Evolutionary conservation across 2,797 vertebrate species (phyloP), one percentile per base, ranked within the genome.

Genomic region (Syngnathus rostellatus): DNA sequence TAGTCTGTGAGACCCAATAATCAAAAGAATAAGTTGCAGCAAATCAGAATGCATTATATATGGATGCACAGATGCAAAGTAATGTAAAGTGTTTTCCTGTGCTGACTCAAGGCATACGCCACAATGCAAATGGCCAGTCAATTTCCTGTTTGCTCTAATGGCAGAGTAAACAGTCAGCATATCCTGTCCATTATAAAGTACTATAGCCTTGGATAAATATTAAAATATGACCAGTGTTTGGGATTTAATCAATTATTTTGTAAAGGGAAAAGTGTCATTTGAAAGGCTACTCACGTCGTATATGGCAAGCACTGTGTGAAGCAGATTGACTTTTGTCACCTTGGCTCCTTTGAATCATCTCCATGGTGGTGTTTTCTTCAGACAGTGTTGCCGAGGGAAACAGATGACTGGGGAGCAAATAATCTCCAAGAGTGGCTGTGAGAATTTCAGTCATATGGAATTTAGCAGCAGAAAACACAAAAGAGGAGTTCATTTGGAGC

Each of bases 141-240:
- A 58, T 57, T 38, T 57, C 31, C 55, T 14, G 14, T 6, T 37
- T 57, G 6, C 25, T 57, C 25, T 58, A 38, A 58, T 38, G 14
- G 55, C 23, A 5, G 21, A 55, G 21, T 19, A 48, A 48, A 19
- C 23, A 55, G 53, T 31, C 53, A 25, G 53, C 55, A 38, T 58
- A 58, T 58, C 31, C 31, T 58, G 55, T 38, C 55, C 55, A 58
- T 58, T 58, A 58, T 37, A 58, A 58, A 38, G 31, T 38, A 38
- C 7, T 37, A 7, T 38, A 58, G 14, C 31, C 12, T 0, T 7
- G 8, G 55, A 58, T 38, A 58, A 37, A 58, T 16, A 38, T 38
- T 38, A 6, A 37, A 31, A 8, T 37, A 8, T 58, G 31, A 58
- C 2, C 54, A 16, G n/a, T 21, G 21, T 54, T 38, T 37, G 16